Evolutionary conservation across 2,888 invertebrate species (phyloP).

Genomic region (Labia minor): DNA sequence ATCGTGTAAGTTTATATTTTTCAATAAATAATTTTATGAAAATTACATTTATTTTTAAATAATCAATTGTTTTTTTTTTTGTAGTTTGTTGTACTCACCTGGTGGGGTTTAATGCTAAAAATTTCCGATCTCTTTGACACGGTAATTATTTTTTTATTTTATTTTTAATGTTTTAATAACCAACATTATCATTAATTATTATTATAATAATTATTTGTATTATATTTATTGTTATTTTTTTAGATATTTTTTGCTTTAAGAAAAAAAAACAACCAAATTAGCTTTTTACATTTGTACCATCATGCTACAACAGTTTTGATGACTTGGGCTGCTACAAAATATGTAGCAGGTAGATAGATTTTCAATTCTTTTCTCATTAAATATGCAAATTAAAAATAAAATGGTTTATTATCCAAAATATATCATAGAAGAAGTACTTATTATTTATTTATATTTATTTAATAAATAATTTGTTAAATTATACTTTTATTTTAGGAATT

Average conservation of each 20-base stretch:
- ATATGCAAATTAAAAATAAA: no score
- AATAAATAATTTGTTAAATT: no score
- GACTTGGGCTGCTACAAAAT: not conserved
- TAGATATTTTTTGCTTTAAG: slow-evolving; percentile 66
- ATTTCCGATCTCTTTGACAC: not conserved
- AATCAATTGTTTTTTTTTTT: not conserved
- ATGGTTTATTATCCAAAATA: no score
- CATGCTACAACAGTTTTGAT: slow-evolving; percentile 37
- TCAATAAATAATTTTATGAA: not conserved
- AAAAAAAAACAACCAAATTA: slow-evolving; percentile 75
- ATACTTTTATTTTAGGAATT: no score
- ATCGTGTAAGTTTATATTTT: not conserved
- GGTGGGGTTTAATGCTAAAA: not conserved
- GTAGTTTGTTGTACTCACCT: not conserved
- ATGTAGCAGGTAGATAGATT: not conserved
- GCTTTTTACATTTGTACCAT: slow-evolving; percentile 74
- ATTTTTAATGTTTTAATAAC: no score
- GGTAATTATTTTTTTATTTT: no score
- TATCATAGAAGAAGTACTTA: no score
- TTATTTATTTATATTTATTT: no score
- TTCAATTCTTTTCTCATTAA: no score
- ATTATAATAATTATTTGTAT: not conserved
- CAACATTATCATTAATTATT: no score
- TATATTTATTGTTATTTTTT: slow-evolving; percentile 22
- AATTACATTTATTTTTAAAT: not conserved